Evolutionary conservation across 53 echinoderm and acorn worm genomes (phyloP).

Genomic region (Apostichopus leukothele): DNA sequence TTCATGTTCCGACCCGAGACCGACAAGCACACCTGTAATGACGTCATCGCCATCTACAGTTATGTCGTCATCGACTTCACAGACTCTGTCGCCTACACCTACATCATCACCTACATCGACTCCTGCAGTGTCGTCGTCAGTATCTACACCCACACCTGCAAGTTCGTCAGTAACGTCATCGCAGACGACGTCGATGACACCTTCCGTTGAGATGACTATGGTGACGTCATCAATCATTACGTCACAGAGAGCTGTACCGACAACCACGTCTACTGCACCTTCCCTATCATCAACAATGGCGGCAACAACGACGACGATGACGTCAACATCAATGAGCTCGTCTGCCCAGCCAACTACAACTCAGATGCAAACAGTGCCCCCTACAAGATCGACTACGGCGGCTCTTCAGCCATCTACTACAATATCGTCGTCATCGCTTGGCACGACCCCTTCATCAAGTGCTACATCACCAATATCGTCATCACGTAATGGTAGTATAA

Average conservation of each 20-base stretch:
- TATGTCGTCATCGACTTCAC: background rate
- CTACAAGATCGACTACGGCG: background rate
- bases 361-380: too few species aligned
- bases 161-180: background rate
- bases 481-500: background rate
- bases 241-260: background rate
- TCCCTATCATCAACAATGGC: too few species aligned
- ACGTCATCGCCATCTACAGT: background rate
- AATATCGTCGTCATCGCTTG: background rate
- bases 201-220: background rate
- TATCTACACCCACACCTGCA: background rate
- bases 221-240: constrained; percentile 13
- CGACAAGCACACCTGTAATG: background rate
- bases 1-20: too few species aligned
- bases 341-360: background rate
- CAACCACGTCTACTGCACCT: too few species aligned
- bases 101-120: background rate
- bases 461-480: background rate
- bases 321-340: background rate
- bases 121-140: background rate
- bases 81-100: background rate
- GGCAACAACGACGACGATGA: background rate
- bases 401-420: background rate
- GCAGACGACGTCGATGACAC: background rate
- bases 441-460: background rate